Percentiles rank a stretch among this genome's conserved stretches.
Conservation (phyloP, 1,140 invertebrate genomes). For the Ditylenchus dipsaci region DNA sequence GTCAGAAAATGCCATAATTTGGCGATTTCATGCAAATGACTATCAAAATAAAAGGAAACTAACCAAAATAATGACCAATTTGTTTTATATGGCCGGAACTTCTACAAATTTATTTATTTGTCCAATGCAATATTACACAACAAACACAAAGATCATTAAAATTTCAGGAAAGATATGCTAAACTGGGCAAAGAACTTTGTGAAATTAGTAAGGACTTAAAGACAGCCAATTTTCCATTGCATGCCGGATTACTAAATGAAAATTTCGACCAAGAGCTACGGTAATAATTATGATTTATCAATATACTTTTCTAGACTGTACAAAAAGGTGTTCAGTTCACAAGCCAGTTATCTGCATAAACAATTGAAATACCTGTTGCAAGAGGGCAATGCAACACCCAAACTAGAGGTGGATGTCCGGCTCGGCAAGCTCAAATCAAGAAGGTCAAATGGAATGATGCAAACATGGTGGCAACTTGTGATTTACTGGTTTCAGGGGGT, state of each 20-base stretch:
- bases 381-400: background rate
- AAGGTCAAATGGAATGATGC: background rate
- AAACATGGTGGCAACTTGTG: background rate
- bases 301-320: conserved; percentile 11
- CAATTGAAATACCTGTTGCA: background rate
- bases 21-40: no score
- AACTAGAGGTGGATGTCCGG: background rate
- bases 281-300: background rate
- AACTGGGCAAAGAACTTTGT: background rate
- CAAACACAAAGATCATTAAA: no score
- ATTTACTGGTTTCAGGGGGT: conserved; percentile 12
- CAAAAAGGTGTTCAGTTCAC: conserved; percentile 7
- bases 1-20: no score
- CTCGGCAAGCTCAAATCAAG: background rate
- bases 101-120: no score
- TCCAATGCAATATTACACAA: no score
- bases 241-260: background rate
- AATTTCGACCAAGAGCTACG: background rate
- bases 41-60: no score
- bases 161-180: background rate
- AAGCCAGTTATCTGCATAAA: conserved; percentile 39
- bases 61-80: no score
- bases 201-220: background rate
- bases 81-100: no score
- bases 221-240: conserved; percentile 9